Evolutionary conservation across 2,113 vertebrate species (phyloP).

Genomic region (Callipepla californica): DNA sequence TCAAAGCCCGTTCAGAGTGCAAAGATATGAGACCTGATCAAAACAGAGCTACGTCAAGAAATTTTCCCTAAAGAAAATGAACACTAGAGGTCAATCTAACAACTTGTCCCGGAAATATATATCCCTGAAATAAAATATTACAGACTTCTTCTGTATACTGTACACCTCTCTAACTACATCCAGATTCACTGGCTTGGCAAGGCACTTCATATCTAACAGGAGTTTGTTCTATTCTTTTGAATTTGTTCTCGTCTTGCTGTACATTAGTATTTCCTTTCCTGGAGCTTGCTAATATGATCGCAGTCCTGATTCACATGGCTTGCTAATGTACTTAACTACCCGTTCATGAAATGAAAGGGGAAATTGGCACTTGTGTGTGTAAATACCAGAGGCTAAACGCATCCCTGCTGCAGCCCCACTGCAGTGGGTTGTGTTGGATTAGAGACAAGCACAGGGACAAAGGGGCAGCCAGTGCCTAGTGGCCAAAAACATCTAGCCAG

Average conservation of each 20-base stretch:
- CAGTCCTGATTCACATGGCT: not conserved
- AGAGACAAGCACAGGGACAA: not conserved
- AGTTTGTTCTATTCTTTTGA: slow-evolving; percentile 19
- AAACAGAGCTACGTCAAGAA: not conserved
- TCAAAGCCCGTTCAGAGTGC: not conserved
- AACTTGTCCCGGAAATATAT: slow-evolving; percentile 51
- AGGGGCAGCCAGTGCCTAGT: fast-evolving
- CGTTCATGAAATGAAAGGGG: not conserved
- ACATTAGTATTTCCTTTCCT: slow-evolving; percentile 26
- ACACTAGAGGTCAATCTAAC: slow-evolving; percentile 68
- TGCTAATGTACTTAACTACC: not conserved
- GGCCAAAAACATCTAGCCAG: not conserved
- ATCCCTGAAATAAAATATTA: slow-evolving; percentile 47
- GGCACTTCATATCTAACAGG: not conserved
- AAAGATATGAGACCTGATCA: not conserved
- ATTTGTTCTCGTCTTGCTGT: slow-evolving; percentile 45
- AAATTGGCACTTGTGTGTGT: not conserved
- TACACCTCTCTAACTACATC: slow-evolving; percentile 49
- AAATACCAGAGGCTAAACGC: not conserved
- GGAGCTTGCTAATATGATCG: fast-evolving
- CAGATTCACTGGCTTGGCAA: slow-evolving; percentile 39
- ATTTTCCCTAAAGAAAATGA: slow-evolving; percentile 28
- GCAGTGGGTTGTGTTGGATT: not conserved
- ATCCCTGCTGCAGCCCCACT: not conserved
- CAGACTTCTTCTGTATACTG: slow-evolving; percentile 6